Evolutionary conservation across 2,888 invertebrate species (phyloP).

Genomic region (Bembecia ichneumoniformis): DNA sequence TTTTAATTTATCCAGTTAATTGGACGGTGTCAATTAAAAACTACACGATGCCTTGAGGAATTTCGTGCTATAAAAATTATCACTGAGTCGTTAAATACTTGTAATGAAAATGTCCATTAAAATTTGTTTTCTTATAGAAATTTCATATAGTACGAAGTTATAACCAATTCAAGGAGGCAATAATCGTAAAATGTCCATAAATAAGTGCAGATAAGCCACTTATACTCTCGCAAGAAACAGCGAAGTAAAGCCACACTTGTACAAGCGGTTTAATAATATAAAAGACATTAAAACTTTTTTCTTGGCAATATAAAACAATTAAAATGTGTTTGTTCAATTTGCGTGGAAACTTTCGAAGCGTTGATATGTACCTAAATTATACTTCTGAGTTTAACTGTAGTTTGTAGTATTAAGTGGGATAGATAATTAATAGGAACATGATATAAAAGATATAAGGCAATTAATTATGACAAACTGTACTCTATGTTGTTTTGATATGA

Average conservation of each 20-base stretch:
- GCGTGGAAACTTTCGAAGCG: too few species aligned
- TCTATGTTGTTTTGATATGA: too few species aligned
- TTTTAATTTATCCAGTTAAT: not conserved
- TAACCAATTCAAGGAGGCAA: constrained; percentile 64
- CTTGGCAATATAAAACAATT: too few species aligned
- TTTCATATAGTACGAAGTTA: constrained; percentile 65
- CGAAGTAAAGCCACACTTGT: constrained; percentile 9
- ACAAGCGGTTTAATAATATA: not conserved
- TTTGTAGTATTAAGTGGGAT: too few species aligned
- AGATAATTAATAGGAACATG: too few species aligned
- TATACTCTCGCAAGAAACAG: constrained; percentile 39
- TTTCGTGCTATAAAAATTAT: constrained; percentile 44
- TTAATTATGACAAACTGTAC: too few species aligned
- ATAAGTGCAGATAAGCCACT: constrained; percentile 55
- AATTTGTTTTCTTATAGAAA: constrained; percentile 61
- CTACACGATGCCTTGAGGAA: not conserved
- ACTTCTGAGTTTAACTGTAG: too few species aligned
- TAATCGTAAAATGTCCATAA: constrained; percentile 67
- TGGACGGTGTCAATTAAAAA: not conserved
- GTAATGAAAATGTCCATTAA: constrained; percentile 62
- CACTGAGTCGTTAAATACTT: constrained; percentile 37
- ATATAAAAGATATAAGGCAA: too few species aligned
- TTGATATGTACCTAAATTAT: too few species aligned
- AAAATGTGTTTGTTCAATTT: too few species aligned
- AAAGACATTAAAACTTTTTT: not conserved